Conservation (phyloP, 2,888 invertebrate species). For the Meteorus colon region DNA sequence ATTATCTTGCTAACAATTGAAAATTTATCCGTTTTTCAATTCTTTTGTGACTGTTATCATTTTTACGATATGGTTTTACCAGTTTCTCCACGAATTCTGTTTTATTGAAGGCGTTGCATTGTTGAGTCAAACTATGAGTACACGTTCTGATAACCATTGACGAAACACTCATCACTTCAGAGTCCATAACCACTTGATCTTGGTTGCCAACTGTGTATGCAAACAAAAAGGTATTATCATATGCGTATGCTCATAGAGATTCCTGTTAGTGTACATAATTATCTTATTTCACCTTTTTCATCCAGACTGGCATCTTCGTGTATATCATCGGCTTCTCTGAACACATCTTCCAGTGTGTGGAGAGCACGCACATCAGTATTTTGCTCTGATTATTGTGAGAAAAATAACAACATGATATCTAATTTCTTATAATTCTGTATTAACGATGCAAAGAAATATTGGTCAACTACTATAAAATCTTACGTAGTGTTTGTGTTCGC, state of each 20-base stretch:
- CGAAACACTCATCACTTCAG: conserved; percentile 64
- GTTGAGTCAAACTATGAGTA: conserved; percentile 57
- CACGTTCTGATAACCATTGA: conserved; percentile 64
- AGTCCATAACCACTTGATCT: conserved; percentile 67
- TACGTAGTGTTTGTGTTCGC: conserved; percentile 57
- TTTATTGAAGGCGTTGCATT: conserved; percentile 58
- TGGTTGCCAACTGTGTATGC: conserved; percentile 47
- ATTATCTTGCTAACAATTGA: neutral
- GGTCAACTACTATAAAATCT: conserved; percentile 37
- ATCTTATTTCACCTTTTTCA: conserved; percentile 60
- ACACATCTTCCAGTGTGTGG: conserved; percentile 55
- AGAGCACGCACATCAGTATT: conserved; percentile 54
- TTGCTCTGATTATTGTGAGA: conserved; percentile 56
- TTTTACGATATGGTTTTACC: conserved; percentile 51
- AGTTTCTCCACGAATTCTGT: conserved; percentile 62
- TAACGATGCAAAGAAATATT: too few relatives aligned
- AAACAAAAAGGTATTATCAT: conserved; percentile 7
- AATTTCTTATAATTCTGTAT: neutral
- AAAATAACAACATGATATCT: conserved; percentile 5
- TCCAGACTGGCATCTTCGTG: conserved; percentile 56
- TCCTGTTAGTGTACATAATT: neutral
- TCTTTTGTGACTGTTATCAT: conserved; percentile 17
- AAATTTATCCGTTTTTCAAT: neutral
- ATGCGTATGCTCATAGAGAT: neutral
- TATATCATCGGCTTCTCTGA: conserved; percentile 61